Evolutionary conservation across 1,140 invertebrate species (phyloP), one percentile per base, ranked within the genome.

Genomic region (Aphelinus certus): DNA sequence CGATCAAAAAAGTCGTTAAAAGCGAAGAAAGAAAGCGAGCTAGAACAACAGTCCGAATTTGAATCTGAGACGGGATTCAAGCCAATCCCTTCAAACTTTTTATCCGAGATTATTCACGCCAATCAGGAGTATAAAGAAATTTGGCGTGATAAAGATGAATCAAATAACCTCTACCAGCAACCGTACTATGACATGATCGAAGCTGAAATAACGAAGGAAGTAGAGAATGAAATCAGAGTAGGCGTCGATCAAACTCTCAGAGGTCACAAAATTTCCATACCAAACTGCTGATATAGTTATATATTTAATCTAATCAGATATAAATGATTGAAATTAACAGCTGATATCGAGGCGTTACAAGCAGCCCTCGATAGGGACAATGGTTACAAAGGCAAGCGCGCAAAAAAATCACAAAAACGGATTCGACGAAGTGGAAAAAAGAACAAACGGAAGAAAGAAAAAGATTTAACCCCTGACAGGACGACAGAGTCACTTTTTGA

Each of bases 381-480:
- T 83, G 91, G 92, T 26, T 86, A 90, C 72, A 94, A 94, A 85
- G 91, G 93, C 1, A 95, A 95, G 87, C 94, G 94, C 79, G 83
- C 87, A 4, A 95, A 93, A 81, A 96, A 95, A 87, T 91, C 91
- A 80, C 96, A 95, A 83, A 95, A 94, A 84, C 92, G 92, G 89
- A 90, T 93, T 43, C 90, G 94, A 45, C 90, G 93, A 5, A 92
- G 94, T 70, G 94, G 94, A 43, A 97, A 95, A 82, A 96, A 95
- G 76, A 93, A 91, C 79, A 97, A 96, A 85, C 97, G 95, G 83
- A 97, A 96, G 82, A 97, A 96, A 85, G 96, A 97, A 81, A 98
- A 98, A 86, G 97, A 98, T 89, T 88, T 98, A 56, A 98, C 97
- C 26, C 95, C 96, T 1, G 96, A 98, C 82, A 90, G 95, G 81